Base-by-base conservation (phyloP, 2,113 vertebrate species). In the Gymnorhina tibicen region DNA sequence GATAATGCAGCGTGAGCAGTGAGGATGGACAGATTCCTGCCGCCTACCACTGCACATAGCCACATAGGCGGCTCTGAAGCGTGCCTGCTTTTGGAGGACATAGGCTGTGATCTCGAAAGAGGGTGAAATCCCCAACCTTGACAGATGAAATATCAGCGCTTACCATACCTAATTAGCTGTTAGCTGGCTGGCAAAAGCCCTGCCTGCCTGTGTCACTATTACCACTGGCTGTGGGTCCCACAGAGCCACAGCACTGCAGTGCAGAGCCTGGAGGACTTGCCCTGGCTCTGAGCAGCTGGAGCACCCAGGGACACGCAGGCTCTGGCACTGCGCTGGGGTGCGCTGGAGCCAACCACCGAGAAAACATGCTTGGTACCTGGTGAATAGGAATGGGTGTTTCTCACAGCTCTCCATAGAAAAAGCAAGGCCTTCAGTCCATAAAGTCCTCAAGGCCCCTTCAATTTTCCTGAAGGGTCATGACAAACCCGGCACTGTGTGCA, bases 231-330 rank as follows among this genome's bases (percentile, higher is more conserved):
- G 28, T 14, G 72, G 12, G 20, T 17, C 11, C 0, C 2, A 8
- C 41, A 8, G 49, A 23, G 16, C 26, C 26, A 0, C 10, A 6
- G 39, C 0, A 0, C 44, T 6, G 0, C 44, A 6, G 28, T 13
- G 58, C 47, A 10, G 22, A 24, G 59, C 30, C 63, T 6, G 63
- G 3, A 32, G 49, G 19, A 4, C 30, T 17, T 24, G 35, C 8
- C 8, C 18, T 42, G 28, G 53, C 37, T 2, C 37, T 5, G 33
- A 13, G 28, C 59, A n/a, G 37, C 23, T 1, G 15, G 35, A 39
- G 56, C 32, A 4, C 63, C 2, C 80, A 16, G 30, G 30, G 42
- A 35, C 18, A 27, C 9, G 11, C 56, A 3, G 7, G 33, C 21
- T 12, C 11, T 4, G 39, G 20, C 19, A 2, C 47, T 22, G 56